Base-by-base conservation (phyloP, 2,888 invertebrate genomes). In the Leucozona laternaria region DNA sequence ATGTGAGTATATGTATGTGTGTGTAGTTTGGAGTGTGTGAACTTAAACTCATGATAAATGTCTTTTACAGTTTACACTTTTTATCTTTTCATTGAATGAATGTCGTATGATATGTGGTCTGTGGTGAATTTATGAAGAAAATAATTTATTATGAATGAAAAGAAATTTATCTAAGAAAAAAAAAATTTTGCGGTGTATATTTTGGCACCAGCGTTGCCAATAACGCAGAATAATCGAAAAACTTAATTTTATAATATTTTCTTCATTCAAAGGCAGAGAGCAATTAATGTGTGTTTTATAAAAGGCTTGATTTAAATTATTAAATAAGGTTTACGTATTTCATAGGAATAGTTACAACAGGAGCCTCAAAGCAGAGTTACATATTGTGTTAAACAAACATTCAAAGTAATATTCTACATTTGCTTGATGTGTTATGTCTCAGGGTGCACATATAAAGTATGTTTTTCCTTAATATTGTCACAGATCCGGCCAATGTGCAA, bases 401-500 rank as follows among this genome's bases (percentile, higher is more conserved):
- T 40, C 8, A 28, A 25, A 40, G 50, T 53, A 22, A 53, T 60
- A 17, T 71, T 70, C 20, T 55, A 40, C 37, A 53, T 22, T 57
- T 64, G 57, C 34, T 48, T 76, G 25, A 22, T 55, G 53, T 50
- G 31, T 43, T 50, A 13, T 57, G 43, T 43, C 20, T 62, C 43
- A 79, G 62, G 50, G 73, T 58, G 58, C 48, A 53, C 37, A 50
- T 28, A 28, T 40, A 22, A 79, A 79, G 75, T 34, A 70, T 80
- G 5, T 48, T 60, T 20, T 70, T 60, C 31, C 55, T 73, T 13
- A 66, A 77, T 80, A 76, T 84, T 80, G 79, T 84, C 84, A 80
- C 84, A 84, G 20, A 71, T 76, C 84, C 79, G 84, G 84, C 84
- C 84, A 77, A 80, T 73, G n/a, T 48, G 55, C 62, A 78, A 85